phyloP scores from a whole-genome alignment of 37 sponge, comb jelly and placozoan genomes.

The Halisarca cf. caerulea region DNA sequence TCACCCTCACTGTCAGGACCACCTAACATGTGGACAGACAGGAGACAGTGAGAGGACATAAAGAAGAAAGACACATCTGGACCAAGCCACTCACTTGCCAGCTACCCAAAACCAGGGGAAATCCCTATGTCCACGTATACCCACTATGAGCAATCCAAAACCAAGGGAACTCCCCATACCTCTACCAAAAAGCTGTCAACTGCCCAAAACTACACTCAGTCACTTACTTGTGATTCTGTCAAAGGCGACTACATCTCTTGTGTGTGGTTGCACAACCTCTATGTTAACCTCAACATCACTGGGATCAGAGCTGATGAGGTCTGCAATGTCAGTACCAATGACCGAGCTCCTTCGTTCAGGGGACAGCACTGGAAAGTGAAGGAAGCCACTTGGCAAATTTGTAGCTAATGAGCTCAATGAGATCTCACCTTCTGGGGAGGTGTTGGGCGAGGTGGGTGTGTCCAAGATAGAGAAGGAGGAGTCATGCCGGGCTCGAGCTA shows the following conservation, averaged over 20 bases:
- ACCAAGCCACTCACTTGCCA: constrained; percentile 9
- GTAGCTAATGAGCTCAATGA: background rate
- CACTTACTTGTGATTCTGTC: constrained; percentile 3
- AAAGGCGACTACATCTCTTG: background rate
- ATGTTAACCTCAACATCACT: background rate
- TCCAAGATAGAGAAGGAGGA: constrained; percentile 47
- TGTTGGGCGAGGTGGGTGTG: background rate
- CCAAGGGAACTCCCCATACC: no score
- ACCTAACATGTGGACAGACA: background rate
- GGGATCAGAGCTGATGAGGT: background rate
- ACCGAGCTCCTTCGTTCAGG: background rate
- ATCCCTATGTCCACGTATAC: no score
- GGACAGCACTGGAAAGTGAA: background rate
- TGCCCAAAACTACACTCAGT: background rate
- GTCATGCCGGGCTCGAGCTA: constrained; percentile 36
- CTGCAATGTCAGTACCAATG: background rate
- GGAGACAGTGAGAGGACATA: background rate
- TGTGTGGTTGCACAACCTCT: background rate
- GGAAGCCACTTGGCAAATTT: background rate
- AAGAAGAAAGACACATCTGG: background rate
- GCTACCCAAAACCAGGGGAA: no score
- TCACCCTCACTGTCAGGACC: background rate
- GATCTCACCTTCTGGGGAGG: constrained; percentile 1
- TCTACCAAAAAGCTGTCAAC: no score
- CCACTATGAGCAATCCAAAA: no score